Percentiles rank a stretch among this genome's conserved stretches.
phyloP scores from a whole-genome alignment of 2,113 vertebrate genomes.

The Alaudala cheleensis region DNA sequence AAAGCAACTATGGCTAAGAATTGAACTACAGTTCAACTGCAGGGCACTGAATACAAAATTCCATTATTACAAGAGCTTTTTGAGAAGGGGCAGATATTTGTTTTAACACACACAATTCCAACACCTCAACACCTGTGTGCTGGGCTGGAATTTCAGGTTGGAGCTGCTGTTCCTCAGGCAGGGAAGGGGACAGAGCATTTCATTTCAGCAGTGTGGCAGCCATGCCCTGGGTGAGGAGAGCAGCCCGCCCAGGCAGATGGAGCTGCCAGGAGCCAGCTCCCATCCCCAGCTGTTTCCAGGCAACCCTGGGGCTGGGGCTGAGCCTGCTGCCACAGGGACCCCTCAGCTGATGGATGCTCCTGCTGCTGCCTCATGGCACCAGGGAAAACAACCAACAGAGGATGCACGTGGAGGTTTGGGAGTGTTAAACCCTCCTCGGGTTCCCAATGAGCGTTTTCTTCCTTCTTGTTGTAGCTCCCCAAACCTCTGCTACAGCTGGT shows the following conservation, averaged over 20 bases:
- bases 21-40: neutral
- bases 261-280: neutral
- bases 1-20: neutral
- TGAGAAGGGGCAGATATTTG: neutral
- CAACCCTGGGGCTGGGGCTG: neutral
- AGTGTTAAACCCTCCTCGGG: neutral
- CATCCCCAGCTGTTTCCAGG: constrained; percentile 27
- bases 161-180: neutral
- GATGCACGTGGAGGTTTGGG: neutral
- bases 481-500: neutral
- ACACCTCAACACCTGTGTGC: neutral
- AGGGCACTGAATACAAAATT: neutral
- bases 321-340: neutral
- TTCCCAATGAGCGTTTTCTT: neutral
- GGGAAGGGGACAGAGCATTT: neutral
- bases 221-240: neutral
- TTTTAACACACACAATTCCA: neutral
- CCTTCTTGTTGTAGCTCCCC: neutral
- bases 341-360: neutral
- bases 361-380: neutral
- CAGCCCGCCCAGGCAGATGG: neutral
- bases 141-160: neutral
- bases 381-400: neutral
- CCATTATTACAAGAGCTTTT: neutral
- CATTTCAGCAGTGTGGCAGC: neutral